Evolutionary conservation across 2,797 vertebrate species (phyloP).

Genomic region (Lutjanus argentimaculatus): DNA sequence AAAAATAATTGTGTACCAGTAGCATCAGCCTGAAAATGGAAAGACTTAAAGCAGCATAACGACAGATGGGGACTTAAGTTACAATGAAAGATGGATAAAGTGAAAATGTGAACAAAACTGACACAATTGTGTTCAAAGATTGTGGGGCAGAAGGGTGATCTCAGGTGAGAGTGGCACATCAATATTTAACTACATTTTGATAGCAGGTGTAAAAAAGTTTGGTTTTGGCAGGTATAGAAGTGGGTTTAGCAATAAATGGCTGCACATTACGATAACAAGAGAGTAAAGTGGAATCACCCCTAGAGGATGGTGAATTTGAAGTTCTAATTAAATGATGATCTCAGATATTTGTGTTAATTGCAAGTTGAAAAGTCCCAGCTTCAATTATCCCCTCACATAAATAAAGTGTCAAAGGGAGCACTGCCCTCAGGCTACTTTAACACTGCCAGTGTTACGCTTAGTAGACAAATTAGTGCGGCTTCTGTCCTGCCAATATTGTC

Average conservation of each 20-base stretch:
- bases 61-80: constrained; percentile 6
- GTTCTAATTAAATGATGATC: constrained; percentile 53
- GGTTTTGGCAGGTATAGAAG: constrained; percentile 8
- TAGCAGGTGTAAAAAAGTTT: constrained; percentile 15
- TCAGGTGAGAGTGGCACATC: constrained; percentile 30
- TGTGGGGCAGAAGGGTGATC: constrained; percentile 13
- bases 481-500: constrained; percentile 15
- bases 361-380: constrained; percentile 34
- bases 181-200: constrained; percentile 57
- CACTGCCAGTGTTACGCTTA: constrained; percentile 8
- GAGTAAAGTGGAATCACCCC: constrained; percentile 21
- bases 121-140: constrained; percentile 33
- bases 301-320: constrained; percentile 38
- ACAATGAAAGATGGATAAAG: constrained; percentile 19
- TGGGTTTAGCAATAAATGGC: constrained; percentile 29
- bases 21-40: neutral
- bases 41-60: constrained; percentile 18
- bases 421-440: constrained; percentile 36
- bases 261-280: constrained; percentile 27
- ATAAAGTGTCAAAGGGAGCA: constrained; percentile 41
- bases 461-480: constrained; percentile 36
- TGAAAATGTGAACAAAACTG: constrained; percentile 21
- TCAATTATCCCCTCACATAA: constrained; percentile 40
- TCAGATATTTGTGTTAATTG: constrained; percentile 52
- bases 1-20: neutral